These are phyloP conservation scores for Orthosia incerta DNA, from an alignment of 2,888 invertebrate species.

Conservation along the genomic window DNA sequence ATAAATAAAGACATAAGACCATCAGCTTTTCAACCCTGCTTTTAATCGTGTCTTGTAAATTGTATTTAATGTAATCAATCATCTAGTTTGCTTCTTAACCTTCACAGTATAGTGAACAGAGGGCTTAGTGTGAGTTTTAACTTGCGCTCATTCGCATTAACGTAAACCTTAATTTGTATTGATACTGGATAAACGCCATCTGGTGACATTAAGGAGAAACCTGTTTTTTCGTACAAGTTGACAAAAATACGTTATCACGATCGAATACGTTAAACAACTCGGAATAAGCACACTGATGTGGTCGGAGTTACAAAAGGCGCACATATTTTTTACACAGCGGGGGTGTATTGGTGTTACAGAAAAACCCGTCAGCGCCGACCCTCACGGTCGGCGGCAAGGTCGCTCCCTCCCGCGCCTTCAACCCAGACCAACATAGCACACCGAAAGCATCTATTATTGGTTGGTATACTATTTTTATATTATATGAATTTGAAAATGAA, in stretches of 20 bases:
- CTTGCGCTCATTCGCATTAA: no score
- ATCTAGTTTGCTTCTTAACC: background rate
- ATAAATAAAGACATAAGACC: background rate
- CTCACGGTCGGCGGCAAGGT: conserved; percentile 80
- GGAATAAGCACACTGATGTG: background rate
- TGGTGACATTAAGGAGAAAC: no score
- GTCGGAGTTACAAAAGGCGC: conserved; percentile 38
- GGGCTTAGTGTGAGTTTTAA: no score
- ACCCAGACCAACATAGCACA: conserved; percentile 66
- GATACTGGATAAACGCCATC: no score
- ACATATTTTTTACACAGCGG: conserved; percentile 58
- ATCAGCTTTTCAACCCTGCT: background rate
- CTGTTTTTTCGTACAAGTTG: no score
- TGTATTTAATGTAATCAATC: conserved; percentile 1
- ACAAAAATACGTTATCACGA: no score
- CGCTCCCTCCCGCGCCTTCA: conserved; percentile 70
- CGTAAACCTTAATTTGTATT: no score
- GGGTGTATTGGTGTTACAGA: conserved; percentile 78
- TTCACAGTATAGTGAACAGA: background rate
- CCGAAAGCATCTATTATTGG: conserved; percentile 82
- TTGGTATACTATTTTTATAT: conserved; percentile 59
- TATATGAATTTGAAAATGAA: no score
- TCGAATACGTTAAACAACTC: no score
- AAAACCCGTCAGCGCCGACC: conserved; percentile 74
- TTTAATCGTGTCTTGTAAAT: background rate